These are phyloP conservation scores for Halisarca cf. caerulea DNA, from an alignment of 37 sponge, comb jelly and placozoan genomes.

Conservation along the genomic window DNA sequence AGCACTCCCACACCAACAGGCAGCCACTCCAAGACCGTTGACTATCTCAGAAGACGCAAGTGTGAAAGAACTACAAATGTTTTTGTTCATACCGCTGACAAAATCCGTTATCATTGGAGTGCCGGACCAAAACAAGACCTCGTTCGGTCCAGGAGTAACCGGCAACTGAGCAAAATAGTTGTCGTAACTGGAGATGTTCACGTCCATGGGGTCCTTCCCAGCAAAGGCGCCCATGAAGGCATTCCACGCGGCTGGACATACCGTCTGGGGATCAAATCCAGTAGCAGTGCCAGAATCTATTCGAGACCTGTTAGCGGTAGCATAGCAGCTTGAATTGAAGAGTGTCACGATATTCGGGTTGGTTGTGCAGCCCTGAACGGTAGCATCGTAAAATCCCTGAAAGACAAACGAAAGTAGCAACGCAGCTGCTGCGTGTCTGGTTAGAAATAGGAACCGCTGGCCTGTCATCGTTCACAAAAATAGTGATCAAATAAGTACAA, in stretches of 20 bases:
- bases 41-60: conserved; percentile 30
- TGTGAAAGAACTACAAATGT: conserved; percentile 29
- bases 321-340: too few species aligned
- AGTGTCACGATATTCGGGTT: too few species aligned
- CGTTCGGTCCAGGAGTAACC: background rate
- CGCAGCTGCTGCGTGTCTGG: too few species aligned
- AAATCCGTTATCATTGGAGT: conserved; percentile 18
- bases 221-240: background rate
- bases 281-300: too few species aligned
- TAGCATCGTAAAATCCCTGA: too few species aligned
- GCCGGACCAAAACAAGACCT: conserved; percentile 46
- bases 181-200: conserved; percentile 9
- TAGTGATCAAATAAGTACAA: too few species aligned
- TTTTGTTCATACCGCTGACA: background rate
- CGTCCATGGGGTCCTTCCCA: background rate
- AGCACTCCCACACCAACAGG: conserved; percentile 33
- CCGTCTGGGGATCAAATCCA: background rate
- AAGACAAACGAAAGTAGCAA: too few species aligned
- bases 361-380: too few species aligned
- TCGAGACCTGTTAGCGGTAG: too few species aligned
- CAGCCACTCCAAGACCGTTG: background rate
- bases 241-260: background rate
- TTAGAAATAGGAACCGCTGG: too few species aligned
- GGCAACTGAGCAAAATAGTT: conserved; percentile 24
- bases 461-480: too few species aligned